Evolutionary conservation across 2,888 invertebrate genomes (phyloP), one percentile per base, ranked within the genome.

Genomic region (Diplazon laetatorius): DNA sequence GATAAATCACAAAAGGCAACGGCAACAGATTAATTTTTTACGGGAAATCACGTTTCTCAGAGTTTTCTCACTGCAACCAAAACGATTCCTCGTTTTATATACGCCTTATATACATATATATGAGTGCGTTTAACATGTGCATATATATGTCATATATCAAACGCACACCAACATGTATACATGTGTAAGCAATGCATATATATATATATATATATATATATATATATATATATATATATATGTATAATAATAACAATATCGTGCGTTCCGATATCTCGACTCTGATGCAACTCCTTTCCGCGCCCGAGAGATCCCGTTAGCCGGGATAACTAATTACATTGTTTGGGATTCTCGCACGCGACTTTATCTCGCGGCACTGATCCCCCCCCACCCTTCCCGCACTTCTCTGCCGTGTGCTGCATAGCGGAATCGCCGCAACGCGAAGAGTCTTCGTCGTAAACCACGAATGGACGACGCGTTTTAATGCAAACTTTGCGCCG

Each of bases 271-370:
- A 74, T 74, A 74, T 59, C 42, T 50, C 30, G 20, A 14, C 66
- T 59, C 50, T 66, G 73, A 74, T 66, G 73, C 59, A 74, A 66
- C 42, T 39, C n/a, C 30, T 55, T 73, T 73, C 59, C 73, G 14
- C 66, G 50, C 66, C 35, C 60, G 72, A 72, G 22, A 60, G 50
- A 60, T 30, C 39, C 73, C 73, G 73, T 74, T 74, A 68, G 60
- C 30, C 48, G 59, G 37, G 37, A 30, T 22, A 52, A 25, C 42
- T 60, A 74, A 74, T 44, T 66, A 66, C 59, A 66, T 74, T 68
- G 73, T 74, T 74, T 74, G 73, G 52, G 66, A 74, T 74, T 74
- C 73, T 74, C 73, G 73, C 66, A 74, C 73, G 66, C 59, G 73
- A 73, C 73, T 46, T 30, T 12, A 60, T 37, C 59, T 59, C 42